phyloP scores from a whole-genome alignment of 1,140 invertebrate species.

The Micrasema longulum region DNA sequence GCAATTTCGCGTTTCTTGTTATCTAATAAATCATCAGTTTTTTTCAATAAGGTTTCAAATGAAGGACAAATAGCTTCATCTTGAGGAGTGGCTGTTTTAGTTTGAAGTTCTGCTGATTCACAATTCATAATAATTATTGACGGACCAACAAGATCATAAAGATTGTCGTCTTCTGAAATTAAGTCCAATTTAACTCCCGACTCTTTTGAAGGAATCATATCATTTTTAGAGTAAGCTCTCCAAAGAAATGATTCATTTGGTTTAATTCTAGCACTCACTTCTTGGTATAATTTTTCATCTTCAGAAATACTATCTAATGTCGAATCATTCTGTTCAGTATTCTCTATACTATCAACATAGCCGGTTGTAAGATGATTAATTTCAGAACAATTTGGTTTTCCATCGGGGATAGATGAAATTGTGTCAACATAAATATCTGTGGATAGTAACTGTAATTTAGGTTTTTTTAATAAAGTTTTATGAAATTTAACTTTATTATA shows the following conservation, averaged over 20 bases:
- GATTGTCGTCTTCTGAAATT: conserved; percentile 29
- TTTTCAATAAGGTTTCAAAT: conserved; percentile 45
- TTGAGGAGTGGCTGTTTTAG: neutral
- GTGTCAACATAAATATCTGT: conserved; percentile 16
- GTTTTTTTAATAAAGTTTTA: conserved; percentile 55
- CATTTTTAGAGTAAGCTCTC: conserved; percentile 56
- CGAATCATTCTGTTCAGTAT: conserved; percentile 1
- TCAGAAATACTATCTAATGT: conserved; percentile 31
- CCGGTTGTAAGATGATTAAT: neutral
- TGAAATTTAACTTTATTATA: conserved; percentile 64
- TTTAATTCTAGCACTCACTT: conserved; percentile 60
- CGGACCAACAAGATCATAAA: conserved; percentile 41
- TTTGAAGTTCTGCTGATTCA: neutral
- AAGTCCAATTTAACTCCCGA: conserved; percentile 29
- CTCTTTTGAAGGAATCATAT: conserved; percentile 27
- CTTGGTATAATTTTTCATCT: conserved; percentile 57
- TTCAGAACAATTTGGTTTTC: neutral
- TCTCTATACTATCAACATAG: conserved; percentile 12
- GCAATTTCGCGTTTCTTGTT: conserved; percentile 49
- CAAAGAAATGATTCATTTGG: conserved; percentile 67
- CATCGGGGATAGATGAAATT: neutral
- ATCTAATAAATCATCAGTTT: conserved; percentile 49
- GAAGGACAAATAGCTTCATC: conserved; percentile 37
- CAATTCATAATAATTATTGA: neutral
- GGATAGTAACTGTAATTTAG: conserved; percentile 32